These are phyloP conservation scores for Platygyra sinensis DNA, from an alignment of 64 coral and sea anemone genomes.

Conservation along the genomic window DNA sequence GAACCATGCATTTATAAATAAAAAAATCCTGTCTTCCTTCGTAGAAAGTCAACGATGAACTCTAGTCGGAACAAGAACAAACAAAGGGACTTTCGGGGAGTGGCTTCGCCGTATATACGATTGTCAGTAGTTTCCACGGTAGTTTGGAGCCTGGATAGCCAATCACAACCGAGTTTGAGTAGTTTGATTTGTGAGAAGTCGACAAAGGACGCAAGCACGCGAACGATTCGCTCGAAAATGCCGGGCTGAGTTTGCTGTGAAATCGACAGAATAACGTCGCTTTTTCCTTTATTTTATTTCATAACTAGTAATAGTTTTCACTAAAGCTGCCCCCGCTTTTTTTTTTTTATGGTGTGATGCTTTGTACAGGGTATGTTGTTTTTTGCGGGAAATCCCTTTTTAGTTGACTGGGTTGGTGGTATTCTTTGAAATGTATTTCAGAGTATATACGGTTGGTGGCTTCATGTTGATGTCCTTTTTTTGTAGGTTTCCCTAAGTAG, in stretches of 20 bases:
- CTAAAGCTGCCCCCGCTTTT: too few relatives aligned
- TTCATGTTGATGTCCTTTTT: too few relatives aligned
- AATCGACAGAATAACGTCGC: too few relatives aligned
- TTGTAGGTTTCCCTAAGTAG: too few relatives aligned
- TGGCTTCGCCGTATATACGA: not conserved
- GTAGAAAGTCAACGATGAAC: not conserved
- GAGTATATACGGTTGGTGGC: too few relatives aligned
- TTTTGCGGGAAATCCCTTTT: too few relatives aligned
- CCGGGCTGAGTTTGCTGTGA: not conserved
- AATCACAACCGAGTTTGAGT: not conserved
- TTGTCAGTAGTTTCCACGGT: not conserved
- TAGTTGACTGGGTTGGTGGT: too few relatives aligned
- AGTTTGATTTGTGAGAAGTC: not conserved
- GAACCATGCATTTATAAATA: not conserved
- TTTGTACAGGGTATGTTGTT: too few relatives aligned
- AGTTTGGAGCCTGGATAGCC: too few relatives aligned
- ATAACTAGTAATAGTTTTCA: too few relatives aligned
- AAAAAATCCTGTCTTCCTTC: not conserved
- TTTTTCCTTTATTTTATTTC: not conserved
- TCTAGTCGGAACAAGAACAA: not conserved
- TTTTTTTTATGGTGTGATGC: too few relatives aligned
- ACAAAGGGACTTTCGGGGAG: not conserved
- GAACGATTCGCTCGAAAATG: slow-evolving; percentile 4
- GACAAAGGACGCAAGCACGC: not conserved
- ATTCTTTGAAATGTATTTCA: too few relatives aligned